Conservation (phyloP, 1,140 invertebrate species). For the Colletes latitarsis region DNA sequence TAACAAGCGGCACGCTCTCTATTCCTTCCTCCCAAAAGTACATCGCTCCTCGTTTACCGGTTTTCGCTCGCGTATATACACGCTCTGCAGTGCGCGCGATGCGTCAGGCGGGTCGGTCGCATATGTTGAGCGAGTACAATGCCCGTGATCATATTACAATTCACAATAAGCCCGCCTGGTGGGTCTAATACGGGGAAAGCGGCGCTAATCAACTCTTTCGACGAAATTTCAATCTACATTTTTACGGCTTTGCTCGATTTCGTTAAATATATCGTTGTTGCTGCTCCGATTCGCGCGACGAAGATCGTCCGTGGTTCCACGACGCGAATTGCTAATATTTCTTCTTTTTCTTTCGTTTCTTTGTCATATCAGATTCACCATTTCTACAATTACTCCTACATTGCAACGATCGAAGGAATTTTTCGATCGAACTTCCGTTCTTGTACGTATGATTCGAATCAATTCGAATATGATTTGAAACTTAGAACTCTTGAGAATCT, state of each 20-base stretch:
- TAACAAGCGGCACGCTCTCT: constrained; percentile 19
- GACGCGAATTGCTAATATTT: background rate
- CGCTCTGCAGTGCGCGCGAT: background rate
- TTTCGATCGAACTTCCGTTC: too few relatives aligned
- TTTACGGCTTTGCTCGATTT: constrained; percentile 30
- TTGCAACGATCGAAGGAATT: too few relatives aligned
- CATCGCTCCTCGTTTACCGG: constrained; percentile 4
- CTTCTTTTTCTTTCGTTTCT: too few relatives aligned
- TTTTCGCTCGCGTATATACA: constrained; percentile 8
- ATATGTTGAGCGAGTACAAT: constrained; percentile 41
- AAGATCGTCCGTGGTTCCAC: background rate
- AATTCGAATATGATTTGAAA: too few relatives aligned
- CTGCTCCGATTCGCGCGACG: background rate
- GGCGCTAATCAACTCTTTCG: constrained; percentile 36
- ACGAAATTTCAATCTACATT: constrained; percentile 37
- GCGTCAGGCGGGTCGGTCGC: constrained; percentile 3
- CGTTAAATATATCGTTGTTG: constrained; percentile 14
- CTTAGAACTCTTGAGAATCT: too few relatives aligned
- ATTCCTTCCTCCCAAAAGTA: constrained; percentile 7
- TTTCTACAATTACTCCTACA: too few relatives aligned
- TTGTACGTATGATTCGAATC: too few relatives aligned
- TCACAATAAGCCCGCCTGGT: constrained; percentile 26
- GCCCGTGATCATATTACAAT: constrained; percentile 51
- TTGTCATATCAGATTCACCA: too few relatives aligned
- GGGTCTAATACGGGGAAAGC: constrained; percentile 53